phyloP scores from a whole-genome alignment of 2,797 vertebrate genomes.

The Nasua narica region DNA sequence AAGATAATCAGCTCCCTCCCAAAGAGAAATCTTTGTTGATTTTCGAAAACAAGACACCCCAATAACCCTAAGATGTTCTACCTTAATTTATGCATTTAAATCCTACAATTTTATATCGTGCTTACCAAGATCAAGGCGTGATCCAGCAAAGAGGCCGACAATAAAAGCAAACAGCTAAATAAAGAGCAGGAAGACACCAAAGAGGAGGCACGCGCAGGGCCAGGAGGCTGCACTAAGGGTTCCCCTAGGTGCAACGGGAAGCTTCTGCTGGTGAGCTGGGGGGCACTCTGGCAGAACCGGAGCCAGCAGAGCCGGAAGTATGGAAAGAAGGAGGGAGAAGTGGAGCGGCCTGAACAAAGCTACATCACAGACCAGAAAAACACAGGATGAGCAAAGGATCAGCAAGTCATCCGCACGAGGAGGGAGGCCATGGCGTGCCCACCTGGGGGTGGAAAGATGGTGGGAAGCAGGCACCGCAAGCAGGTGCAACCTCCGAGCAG shows the following conservation, averaged over 20 bases:
- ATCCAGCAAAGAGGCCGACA: neutral
- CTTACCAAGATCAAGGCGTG: neutral
- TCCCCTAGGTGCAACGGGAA: too few species aligned
- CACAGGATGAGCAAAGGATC: neutral
- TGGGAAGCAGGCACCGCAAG: fast-evolving
- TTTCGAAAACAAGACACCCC: neutral
- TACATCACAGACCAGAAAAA: neutral
- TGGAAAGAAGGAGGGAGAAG: neutral
- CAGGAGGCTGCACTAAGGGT: neutral
- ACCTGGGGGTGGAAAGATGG: neutral
- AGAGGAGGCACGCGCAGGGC: neutral
- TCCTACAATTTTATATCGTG: neutral
- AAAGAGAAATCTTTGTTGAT: neutral
- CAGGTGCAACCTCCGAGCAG: neutral
- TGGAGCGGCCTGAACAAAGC: neutral
- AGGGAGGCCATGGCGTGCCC: neutral
- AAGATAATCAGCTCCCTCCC: neutral
- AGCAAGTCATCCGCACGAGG: neutral
- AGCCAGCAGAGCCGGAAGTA: neutral
- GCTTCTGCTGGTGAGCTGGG: neutral
- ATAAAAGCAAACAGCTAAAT: neutral
- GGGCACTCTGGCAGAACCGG: neutral
- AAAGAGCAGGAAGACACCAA: neutral
- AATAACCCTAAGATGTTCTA: neutral
- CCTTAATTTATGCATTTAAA: neutral